phyloP scores from a whole-genome alignment of 2,113 vertebrate genomes.

The Prietella phreatophila region DNA sequence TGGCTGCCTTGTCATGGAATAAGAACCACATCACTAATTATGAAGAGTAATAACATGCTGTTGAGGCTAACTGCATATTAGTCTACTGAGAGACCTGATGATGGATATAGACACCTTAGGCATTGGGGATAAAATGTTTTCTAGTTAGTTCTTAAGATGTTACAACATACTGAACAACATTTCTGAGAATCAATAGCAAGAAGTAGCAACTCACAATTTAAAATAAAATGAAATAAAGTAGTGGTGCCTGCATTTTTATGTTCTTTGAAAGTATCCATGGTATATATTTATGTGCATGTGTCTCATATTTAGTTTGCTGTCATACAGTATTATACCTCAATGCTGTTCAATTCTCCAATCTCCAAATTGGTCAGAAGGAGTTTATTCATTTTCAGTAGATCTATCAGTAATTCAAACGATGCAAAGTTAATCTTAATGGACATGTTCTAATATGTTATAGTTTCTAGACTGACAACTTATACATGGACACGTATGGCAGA shows the following conservation, averaged over 20 bases:
- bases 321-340: not conserved
- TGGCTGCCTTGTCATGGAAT: not conserved
- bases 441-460: not conserved
- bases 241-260: not conserved
- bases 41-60: not conserved
- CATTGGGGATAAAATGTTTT: not conserved
- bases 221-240: not conserved
- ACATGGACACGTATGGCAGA: not conserved
- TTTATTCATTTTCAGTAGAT: not conserved
- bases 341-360: not conserved
- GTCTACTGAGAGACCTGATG: not conserved
- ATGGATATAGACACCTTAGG: not conserved
- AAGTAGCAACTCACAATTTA: not conserved
- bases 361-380: not conserved
- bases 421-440: not conserved
- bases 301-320: not conserved
- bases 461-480: not conserved
- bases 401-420: not conserved
- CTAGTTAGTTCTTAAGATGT: not conserved
- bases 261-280: not conserved
- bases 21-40: not conserved
- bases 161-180: not conserved
- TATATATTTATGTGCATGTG: not conserved
- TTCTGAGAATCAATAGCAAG: not conserved
- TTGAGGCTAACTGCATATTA: not conserved